Evolutionary conservation across 2,113 vertebrate species (phyloP).

Genomic region (Gnathonemus echidnorhynchus): DNA sequence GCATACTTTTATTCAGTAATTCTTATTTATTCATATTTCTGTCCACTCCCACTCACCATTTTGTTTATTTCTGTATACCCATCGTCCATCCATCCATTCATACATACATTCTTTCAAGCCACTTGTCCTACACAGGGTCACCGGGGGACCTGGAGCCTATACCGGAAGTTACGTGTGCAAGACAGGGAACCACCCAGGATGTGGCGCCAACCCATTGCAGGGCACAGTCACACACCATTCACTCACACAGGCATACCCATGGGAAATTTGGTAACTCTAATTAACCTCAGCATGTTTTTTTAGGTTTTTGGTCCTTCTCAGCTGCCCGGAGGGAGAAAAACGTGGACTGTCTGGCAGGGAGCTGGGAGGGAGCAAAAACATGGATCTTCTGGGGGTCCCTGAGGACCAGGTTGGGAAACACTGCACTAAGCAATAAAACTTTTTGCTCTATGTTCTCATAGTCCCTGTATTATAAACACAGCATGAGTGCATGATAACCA

Average conservation of each 20-base stretch:
- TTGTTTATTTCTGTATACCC: neutral
- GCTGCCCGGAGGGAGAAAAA: too few relatives aligned
- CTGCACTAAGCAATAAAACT: neutral
- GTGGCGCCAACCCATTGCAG: too few relatives aligned
- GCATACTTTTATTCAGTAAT: neutral
- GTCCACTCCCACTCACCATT: neutral
- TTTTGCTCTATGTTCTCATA: neutral
- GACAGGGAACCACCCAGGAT: too few relatives aligned
- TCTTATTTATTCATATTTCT: neutral
- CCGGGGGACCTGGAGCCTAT: neutral
- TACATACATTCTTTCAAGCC: neutral
- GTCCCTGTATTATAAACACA: neutral
- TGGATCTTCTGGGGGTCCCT: neutral
- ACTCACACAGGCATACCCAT: too few relatives aligned
- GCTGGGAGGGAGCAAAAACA: neutral
- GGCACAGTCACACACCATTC: too few relatives aligned
- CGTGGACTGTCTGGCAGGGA: neutral
- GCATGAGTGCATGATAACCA: neutral
- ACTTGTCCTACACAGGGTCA: neutral
- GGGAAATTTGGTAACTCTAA: too few relatives aligned
- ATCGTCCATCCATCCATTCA: neutral
- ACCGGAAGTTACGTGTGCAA: neutral
- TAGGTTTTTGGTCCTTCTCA: too few relatives aligned
- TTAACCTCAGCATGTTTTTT: too few relatives aligned
- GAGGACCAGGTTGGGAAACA: neutral